Base-by-base conservation (phyloP, 2,113 vertebrate genomes). In the Charadrius vociferus region DNA sequence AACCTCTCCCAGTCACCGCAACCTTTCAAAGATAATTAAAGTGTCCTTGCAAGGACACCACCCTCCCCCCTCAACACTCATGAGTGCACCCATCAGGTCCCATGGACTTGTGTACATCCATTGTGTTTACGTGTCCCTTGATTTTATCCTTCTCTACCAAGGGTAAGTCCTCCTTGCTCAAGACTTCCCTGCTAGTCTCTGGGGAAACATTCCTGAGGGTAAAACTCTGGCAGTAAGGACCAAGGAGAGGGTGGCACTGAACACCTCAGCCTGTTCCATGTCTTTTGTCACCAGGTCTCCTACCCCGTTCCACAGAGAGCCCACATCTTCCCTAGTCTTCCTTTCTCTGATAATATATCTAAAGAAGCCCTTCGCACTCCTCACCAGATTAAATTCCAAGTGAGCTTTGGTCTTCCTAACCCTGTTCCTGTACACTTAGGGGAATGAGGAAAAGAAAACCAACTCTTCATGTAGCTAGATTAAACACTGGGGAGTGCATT, bases 21-120 rank as follows among this genome's bases (percentile, higher is more conserved):
- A 32, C 5, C 19, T 62, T 62, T 58, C 47, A 49, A 45, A 83
- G 32, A 32, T 2, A 62, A 41, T 67, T 81, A 36, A 62, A n/a
- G 12, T 6, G n/a, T 20, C 19, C 41, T 77, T 55, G 27, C 22
- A 72, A 63, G n/a, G 29, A 63, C 58, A 72, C 37, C 74, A 67
- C 3, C 8, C 16, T 77, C 13, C 53, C 78, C 10, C 41, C 30
- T 63, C 27, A 15, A 17, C 22, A n/a, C 39, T 47, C 0, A 0
- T 19, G 1, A 47, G 26, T 14, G 34, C 47, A 47, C 20, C 63
- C 34, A 14, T 7, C 14, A 18, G 26, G 29, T 47, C 13, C 30
- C 30, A 10, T 21, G 43, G 49, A 43, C 16, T 24, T 39, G 14
- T 3, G 2, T 9, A 24, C 0, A 1, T 16, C 20, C 39, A 10